A percentile compares a stretch with the other conserved stretches of the same genome.
Evolutionary conservation across 2,113 vertebrate genomes (phyloP).

Genomic region (Macrotus californicus): DNA sequence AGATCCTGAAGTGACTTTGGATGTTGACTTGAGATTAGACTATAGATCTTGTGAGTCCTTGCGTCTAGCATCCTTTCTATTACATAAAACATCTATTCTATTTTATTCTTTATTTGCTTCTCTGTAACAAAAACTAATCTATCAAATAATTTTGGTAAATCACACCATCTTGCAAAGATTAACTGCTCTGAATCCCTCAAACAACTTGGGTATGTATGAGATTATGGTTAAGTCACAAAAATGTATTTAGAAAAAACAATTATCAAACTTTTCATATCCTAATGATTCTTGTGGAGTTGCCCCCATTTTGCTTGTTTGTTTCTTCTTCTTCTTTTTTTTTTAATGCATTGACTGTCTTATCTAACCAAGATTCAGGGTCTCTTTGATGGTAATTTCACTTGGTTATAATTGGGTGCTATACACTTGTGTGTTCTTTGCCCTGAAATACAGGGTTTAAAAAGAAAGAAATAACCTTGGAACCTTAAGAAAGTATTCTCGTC

Average conservation of each 20-base stretch:
- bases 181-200: background rate
- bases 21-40: background rate
- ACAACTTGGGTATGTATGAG: background rate
- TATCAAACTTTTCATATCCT: background rate
- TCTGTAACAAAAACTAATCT: background rate
- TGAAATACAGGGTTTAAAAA: constrained; percentile 14
- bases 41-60: background rate
- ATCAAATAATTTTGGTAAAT: background rate
- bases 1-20: background rate
- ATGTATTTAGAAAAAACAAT: background rate
- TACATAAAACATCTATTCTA: background rate
- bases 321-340: background rate
- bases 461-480: constrained; percentile 30
- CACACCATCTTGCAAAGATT: background rate
- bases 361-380: background rate
- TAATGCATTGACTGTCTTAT: background rate
- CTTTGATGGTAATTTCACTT: constrained; percentile 37
- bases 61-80: background rate
- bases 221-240: background rate
- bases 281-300: background rate
- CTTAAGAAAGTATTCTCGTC: constrained; percentile 41
- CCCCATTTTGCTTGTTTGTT: background rate
- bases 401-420: constrained; percentile 19
- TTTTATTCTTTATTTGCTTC: background rate
- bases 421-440: constrained; percentile 19